Base-by-base conservation (phyloP, 2,888 invertebrate genomes). In the Tromatobia lineatoria region DNA sequence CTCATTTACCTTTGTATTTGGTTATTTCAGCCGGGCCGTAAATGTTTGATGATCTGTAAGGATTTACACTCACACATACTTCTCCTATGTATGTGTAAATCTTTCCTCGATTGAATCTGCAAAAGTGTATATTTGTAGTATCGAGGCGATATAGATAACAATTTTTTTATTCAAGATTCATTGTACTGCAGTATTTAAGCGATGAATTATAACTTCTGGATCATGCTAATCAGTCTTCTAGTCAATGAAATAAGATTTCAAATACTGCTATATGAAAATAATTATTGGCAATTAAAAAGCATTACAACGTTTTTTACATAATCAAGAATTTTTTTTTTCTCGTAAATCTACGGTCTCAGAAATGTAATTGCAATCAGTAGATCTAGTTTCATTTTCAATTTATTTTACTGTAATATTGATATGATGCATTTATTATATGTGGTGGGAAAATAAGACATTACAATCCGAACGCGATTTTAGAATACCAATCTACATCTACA, bases 11-110 rank as follows among this genome's bases (percentile, higher is more conserved):
- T 95, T 97, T 97, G 94, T 99, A 99, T 94, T 98, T 96, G 85
- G 97, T 96, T 93, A 99, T 96, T 91, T 97, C 96, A 87, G 97
- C 96, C 75, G 96, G 95, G 81, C 97, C 98, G 95, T 99, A 99
- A 92, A 99, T 98, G 93, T 98, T 98, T 94, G 99, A 96, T 64
- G 95, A 96, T 92, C 97, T 96, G 95, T 99, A 99, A 0, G 99
- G 99, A 94, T 99, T 99, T 89, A 99, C 97, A 0, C 99, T 99
- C 54, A 99, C 98, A 92, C 98, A 97, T 90, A 99, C 99, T 94
- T 99, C 99, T 57, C 99, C 99, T 90, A 99, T 99, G 94, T 99
- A 99, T 8, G 99, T 99, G 95, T 99, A 99, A 93, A 99, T 98
- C 94, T 96, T 97, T 89, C 98, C 97, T 94, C 96, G 96, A 94